Evolutionary conservation across 2,113 vertebrate species (phyloP), one percentile per base, ranked within the genome.

Genomic region (Galemys pyrenaicus): DNA sequence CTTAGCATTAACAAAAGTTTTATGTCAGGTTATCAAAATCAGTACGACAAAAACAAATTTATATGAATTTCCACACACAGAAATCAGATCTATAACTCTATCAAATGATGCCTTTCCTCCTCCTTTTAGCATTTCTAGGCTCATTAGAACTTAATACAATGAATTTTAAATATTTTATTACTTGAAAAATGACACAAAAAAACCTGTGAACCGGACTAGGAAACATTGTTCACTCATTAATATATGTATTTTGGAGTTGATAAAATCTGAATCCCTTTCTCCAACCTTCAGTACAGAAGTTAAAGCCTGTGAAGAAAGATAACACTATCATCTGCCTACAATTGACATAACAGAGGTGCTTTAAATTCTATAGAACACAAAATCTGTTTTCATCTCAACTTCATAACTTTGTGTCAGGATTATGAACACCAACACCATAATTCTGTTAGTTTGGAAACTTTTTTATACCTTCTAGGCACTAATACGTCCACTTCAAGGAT

Each of bases 11-110:
- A 91, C 91, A 89, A 87, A 95, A 96, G 91, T 83, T 97, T 94
- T 93, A 94, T 95, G 94, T 89, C 83, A 93, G 49, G 70, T 92
- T 95, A 87, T 97, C 94, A 95, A 87, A 96, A 96, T 89, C 94
- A 64, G 51, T 92, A 56, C 9, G 11, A 95, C 89, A 95, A 91
- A 97, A 91, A 80, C 89, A 95, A 94, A 94, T 92, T 67, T 35
- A 37, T 91, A 30, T 94, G 87, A 83, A 92, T 95, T 93, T 91
- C 26, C 37, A 64, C 60, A 75, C 10, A 56, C 9, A 87, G 75
- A 91, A 79, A 78, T 37, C 85, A 86, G n/a, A 60, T 80, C 46
- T 85, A 13, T 79, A 37, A 70, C 39, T 84, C 83, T 51, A 51
- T 87, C 62, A 81, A 37, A 62, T 56, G 60, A 62, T 58, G 7